Conservation (phyloP, 2,888 invertebrate species). For the Euphydryas editha region DNA sequence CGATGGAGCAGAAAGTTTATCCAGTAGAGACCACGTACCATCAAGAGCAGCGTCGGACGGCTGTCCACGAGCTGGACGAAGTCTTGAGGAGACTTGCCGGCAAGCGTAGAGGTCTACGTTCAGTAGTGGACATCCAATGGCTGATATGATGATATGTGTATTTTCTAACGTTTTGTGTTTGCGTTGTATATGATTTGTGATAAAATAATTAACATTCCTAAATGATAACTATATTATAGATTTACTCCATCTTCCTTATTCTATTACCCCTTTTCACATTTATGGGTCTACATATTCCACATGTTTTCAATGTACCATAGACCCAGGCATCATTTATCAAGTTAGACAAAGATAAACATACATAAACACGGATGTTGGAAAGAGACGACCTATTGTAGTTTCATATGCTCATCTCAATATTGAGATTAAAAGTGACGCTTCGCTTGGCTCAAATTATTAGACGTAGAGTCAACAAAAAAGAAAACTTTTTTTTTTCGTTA, state of each 20-base stretch:
- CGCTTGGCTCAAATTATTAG: conserved; percentile 80
- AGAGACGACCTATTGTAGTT: conserved; percentile 60
- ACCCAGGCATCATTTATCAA: conserved; percentile 29
- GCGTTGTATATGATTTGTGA: too few species aligned
- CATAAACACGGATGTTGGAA: conserved; percentile 42
- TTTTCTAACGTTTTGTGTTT: too few species aligned
- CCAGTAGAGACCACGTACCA: too few species aligned
- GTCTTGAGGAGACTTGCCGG: too few species aligned
- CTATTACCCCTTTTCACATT: conserved; percentile 21
- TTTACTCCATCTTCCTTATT: background rate
- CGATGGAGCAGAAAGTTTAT: too few species aligned
- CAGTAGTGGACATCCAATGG: too few species aligned
- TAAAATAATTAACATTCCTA: too few species aligned
- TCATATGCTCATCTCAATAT: conserved; percentile 81
- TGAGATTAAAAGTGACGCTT: conserved; percentile 82
- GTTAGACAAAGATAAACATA: conserved; percentile 42
- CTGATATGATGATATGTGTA: too few species aligned
- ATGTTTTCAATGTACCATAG: conserved; percentile 26
- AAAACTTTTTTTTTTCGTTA: background rate
- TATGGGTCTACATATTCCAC: conserved; percentile 28
- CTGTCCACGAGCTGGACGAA: too few species aligned
- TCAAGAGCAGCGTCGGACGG: too few species aligned
- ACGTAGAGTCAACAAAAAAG: conserved; percentile 60
- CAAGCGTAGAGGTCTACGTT: too few species aligned
- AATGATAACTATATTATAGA: background rate